phyloP scores from a whole-genome alignment of 2,888 invertebrate genomes.

The Oasisia sp. region DNA sequence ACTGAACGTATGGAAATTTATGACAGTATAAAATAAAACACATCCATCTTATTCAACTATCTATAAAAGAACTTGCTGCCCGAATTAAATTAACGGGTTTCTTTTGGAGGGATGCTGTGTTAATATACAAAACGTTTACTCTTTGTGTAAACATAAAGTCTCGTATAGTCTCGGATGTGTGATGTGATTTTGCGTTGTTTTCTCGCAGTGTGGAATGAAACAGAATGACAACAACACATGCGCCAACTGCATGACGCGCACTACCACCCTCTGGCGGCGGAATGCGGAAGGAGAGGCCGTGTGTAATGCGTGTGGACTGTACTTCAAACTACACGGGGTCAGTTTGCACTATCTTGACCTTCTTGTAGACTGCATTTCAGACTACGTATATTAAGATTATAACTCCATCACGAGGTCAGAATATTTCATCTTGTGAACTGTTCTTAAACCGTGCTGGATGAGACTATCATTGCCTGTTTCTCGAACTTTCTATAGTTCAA shows the following conservation, averaged over 20 bases:
- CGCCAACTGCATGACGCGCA: slow-evolving; percentile 18
- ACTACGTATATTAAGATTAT: too few species aligned
- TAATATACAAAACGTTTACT: neutral
- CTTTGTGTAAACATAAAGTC: neutral
- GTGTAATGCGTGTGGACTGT: slow-evolving; percentile 14
- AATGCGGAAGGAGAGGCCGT: slow-evolving; percentile 22
- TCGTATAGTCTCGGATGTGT: neutral
- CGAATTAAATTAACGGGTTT: neutral
- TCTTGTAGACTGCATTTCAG: neutral
- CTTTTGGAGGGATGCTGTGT: neutral
- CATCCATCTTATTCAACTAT: neutral
- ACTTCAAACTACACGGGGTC: slow-evolving; percentile 22
- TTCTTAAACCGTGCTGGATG: too few species aligned
- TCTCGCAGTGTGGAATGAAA: neutral
- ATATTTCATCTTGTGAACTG: too few species aligned
- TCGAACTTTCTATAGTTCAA: too few species aligned
- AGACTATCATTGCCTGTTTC: too few species aligned
- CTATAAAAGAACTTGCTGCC: neutral
- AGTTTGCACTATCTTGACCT: neutral
- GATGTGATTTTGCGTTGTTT: neutral
- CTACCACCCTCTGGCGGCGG: slow-evolving; percentile 18
- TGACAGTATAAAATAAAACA: neutral
- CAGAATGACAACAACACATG: slow-evolving; percentile 22
- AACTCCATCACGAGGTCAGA: too few species aligned
- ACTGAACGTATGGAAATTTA: neutral